These are phyloP conservation scores for Myotis lucifugus DNA, from an alignment of 2,113 vertebrate genomes.

Conservation along the genomic window DNA sequence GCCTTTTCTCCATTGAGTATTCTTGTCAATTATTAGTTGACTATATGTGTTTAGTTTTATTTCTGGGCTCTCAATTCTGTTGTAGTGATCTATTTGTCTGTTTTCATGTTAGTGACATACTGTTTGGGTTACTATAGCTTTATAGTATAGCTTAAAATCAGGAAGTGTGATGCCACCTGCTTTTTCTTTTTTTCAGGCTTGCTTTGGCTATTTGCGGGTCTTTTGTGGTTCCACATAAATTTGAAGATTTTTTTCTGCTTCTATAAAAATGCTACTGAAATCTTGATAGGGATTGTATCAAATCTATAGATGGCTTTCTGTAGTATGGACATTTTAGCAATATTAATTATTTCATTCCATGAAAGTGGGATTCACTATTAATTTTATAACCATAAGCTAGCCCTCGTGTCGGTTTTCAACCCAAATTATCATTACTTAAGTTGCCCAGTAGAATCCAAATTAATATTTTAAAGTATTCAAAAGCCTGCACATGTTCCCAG, in stretches of 20 bases:
- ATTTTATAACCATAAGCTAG: constrained; percentile 17
- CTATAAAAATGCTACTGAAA: not conserved
- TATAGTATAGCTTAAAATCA: not conserved
- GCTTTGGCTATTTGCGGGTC: not conserved
- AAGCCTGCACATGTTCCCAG: not conserved
- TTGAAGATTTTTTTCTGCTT: not conserved
- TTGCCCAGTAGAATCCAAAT: constrained; percentile 15
- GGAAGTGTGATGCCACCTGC: not conserved
- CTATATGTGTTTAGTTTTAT: not conserved
- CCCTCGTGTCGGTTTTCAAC: not conserved
- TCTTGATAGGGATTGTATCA: not conserved
- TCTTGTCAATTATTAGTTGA: not conserved
- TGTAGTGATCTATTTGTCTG: not conserved
- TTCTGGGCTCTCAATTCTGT: not conserved
- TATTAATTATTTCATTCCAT: not conserved
- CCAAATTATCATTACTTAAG: constrained; percentile 21
- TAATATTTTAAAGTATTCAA: constrained; percentile 29
- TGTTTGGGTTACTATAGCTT: not conserved
- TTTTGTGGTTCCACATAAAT: not conserved
- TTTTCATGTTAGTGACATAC: not conserved
- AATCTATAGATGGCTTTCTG: not conserved
- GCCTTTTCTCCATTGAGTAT: not conserved
- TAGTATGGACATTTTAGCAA: not conserved
- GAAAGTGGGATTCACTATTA: not conserved
- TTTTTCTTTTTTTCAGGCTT: not conserved